Conservation (phyloP, 2,797 vertebrate genomes). For the Urosaurus nigricauda region DNA sequence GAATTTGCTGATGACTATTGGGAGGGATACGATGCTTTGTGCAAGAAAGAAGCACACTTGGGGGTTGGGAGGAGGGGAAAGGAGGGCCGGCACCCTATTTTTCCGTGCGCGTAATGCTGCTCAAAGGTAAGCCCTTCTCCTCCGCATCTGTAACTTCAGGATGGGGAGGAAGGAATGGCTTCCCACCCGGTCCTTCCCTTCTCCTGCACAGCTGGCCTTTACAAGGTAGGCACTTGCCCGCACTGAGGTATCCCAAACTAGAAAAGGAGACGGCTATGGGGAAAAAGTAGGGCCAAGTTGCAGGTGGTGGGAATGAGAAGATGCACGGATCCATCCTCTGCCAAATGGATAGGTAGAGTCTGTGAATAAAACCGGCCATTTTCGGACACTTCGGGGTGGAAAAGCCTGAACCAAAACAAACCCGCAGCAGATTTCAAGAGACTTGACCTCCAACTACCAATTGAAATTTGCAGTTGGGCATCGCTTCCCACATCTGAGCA, state of each 20-base stretch:
- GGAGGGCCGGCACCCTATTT: not conserved
- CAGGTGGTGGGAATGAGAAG: too few species aligned
- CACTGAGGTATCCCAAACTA: not conserved
- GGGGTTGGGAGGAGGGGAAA: slow-evolving; percentile 31
- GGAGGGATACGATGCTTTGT: not conserved
- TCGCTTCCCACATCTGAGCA: not conserved
- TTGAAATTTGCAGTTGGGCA: not conserved
- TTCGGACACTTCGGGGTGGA: too few species aligned
- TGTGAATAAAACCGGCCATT: not conserved
- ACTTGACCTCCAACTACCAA: not conserved
- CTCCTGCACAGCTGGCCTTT: slow-evolving; percentile 84
- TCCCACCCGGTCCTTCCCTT: slow-evolving; percentile 20
- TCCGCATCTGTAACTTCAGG: slow-evolving; percentile 5
- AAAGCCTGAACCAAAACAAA: not conserved
- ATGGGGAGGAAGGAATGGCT: slow-evolving; percentile 45
- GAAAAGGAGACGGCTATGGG: not conserved
- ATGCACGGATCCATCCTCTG: rapidly evolving
- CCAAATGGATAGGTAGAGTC: not conserved
- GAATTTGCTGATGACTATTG: not conserved
- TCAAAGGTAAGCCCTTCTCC: slow-evolving; percentile 45
- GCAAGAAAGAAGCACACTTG: slow-evolving; percentile 12
- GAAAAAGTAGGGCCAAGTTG: not conserved
- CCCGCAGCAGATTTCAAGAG: not conserved
- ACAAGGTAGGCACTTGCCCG: slow-evolving; percentile 82
- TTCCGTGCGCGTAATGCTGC: slow-evolving; percentile 61